Percentiles rank a stretch among this genome's conserved stretches.
Evolutionary conservation across 2,797 vertebrate genomes (phyloP).

Genomic region (Todus mexicanus): DNA sequence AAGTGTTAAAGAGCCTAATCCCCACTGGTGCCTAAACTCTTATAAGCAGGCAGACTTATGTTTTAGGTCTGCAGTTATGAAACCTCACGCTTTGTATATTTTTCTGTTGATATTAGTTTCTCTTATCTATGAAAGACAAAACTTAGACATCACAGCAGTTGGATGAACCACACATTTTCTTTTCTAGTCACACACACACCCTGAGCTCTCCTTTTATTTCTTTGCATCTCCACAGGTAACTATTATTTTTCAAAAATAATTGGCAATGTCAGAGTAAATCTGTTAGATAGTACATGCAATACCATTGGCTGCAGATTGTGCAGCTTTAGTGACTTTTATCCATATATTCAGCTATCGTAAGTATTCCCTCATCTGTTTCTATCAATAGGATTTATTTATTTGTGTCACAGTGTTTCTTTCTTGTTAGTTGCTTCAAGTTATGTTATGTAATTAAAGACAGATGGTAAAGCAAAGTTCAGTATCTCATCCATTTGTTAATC

Average conservation of each 20-base stretch:
- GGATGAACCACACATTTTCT: neutral
- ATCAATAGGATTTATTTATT: slow-evolving; percentile 67
- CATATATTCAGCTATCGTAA: slow-evolving; percentile 12
- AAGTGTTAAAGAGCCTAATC: slow-evolving; percentile 45
- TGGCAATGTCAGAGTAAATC: neutral
- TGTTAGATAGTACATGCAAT: neutral
- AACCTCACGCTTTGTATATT: slow-evolving; percentile 52
- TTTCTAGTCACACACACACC: neutral
- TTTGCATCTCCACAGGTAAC: neutral
- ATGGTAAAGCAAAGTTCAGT: slow-evolving; percentile 67
- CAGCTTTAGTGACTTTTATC: neutral
- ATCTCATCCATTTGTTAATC: slow-evolving; percentile 64
- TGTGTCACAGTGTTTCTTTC: slow-evolving; percentile 59
- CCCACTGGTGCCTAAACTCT: slow-evolving; percentile 12
- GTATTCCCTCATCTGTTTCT: slow-evolving; percentile 54
- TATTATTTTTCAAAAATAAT: neutral
- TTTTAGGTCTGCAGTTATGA: slow-evolving; percentile 25
- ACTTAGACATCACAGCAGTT: neutral
- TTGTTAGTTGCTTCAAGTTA: slow-evolving; percentile 68
- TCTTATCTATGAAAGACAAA: slow-evolving; percentile 23
- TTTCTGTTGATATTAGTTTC: slow-evolving; percentile 44
- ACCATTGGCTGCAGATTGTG: neutral
- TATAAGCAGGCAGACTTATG: neutral
- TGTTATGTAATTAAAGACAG: slow-evolving; percentile 69
- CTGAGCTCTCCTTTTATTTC: neutral